Conservation (phyloP, 2,888 invertebrate genomes). For the Drosophila glabriapex region DNA sequence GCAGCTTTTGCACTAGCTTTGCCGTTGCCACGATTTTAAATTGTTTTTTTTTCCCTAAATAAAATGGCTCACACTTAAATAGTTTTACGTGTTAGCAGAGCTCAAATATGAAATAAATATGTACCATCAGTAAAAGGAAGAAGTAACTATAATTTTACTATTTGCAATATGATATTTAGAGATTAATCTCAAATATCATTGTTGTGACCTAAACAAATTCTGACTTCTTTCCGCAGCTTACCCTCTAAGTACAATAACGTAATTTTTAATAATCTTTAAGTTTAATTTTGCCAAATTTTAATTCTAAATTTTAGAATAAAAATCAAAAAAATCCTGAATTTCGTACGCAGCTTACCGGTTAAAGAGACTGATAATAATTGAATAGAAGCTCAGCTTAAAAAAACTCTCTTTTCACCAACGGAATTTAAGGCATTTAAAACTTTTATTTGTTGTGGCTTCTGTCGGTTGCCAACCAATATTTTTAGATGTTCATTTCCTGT, state of each 20-base stretch:
- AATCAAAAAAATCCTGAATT: no score
- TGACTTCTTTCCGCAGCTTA: neutral
- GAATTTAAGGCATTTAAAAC: conserved; percentile 19
- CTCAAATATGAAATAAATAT: neutral
- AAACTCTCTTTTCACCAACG: neutral
- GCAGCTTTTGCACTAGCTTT: conserved; percentile 48
- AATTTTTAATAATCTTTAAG: neutral
- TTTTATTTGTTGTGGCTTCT: conserved; percentile 33
- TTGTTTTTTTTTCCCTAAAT: conserved; percentile 33
- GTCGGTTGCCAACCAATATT: conserved; percentile 1
- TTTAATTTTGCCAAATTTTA: neutral
- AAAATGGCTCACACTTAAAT: conserved; percentile 1
- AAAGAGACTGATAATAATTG: neutral
- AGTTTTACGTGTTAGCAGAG: neutral
- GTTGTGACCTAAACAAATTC: neutral
- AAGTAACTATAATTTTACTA: neutral
- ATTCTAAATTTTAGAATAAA: neutral
- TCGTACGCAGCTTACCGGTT: neutral
- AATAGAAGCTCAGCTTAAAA: neutral
- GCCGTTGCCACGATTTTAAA: conserved; percentile 68
- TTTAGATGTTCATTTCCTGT: conserved; percentile 2
- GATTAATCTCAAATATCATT: neutral
- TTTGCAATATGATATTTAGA: neutral
- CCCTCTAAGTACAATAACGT: neutral
- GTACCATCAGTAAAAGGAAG: neutral